Evolutionary conservation across 2,888 invertebrate species (phyloP), one percentile per base, ranked within the genome.

Genomic region (Auanema freiburgensis): DNA sequence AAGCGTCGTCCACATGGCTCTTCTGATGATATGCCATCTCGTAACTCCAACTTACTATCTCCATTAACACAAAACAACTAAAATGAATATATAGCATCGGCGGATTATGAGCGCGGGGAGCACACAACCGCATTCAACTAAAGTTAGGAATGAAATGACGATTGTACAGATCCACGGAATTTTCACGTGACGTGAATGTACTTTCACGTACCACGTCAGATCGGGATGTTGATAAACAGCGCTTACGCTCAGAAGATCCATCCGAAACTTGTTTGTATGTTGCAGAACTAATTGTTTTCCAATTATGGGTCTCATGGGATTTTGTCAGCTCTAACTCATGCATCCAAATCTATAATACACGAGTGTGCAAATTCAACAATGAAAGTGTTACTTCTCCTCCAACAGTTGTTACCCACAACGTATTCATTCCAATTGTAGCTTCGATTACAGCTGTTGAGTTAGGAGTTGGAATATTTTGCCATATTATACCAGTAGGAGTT

Each of bases 391-490:
- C 72, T 18, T 46, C 44, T 50, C 66, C 68, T 33, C 69, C 70
- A 2, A 65, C 68, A 4, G 72, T 67, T 8, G 66, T 59, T 8
- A 66, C 64, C 72, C 72, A 72, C 53, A 72, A 21, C 1, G 68
- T 40, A 12, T 51, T 40, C 8, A 40, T 63, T 1, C 72, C 72
- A 21, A 72, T 55, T 6, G 68, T 21, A 3, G 63, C 59, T 40
- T 56, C 44, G 16, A 66, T 68, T 0, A 68, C 66, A 11, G 69
- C 61, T 18, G 56, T 56, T 11, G 58, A 59, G 5, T 54, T 40
- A 1, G 72, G 72, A 11, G 67, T 66, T 14, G 59, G 44, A 1
- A 72, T 33, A 23, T 33, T 54, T 1, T 60, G 44, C 72, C 69
- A 72, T 1, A 54, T 44, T 3, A 56, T 43, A 14, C 69, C 69